phyloP scores from a whole-genome alignment of 2,888 invertebrate species.

The Acholoe squamosa region DNA sequence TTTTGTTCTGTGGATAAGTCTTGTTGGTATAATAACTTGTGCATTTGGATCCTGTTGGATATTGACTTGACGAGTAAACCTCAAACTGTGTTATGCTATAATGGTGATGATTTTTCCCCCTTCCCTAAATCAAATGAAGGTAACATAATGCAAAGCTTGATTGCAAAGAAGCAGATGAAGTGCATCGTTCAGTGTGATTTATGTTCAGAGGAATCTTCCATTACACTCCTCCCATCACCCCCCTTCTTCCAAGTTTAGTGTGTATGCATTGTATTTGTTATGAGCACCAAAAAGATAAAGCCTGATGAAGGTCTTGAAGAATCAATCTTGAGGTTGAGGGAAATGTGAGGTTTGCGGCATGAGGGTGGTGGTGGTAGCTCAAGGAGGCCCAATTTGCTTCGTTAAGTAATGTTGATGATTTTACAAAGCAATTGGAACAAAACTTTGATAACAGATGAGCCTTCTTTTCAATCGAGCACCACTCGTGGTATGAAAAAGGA shows the following conservation, averaged over 20 bases:
- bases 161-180: neutral
- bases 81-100: slow-evolving; percentile 56
- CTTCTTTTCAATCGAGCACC: neutral
- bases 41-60: neutral
- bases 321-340: too few species aligned
- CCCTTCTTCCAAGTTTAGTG: neutral
- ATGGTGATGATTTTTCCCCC: slow-evolving; percentile 34
- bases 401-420: too few species aligned
- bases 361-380: too few species aligned
- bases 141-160: neutral
- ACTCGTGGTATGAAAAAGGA: neutral
- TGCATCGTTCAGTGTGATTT: neutral
- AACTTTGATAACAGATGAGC: neutral
- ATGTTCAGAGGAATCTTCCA: neutral
- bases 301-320: too few species aligned
- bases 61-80: slow-evolving; percentile 38
- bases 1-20: neutral
- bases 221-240: too few species aligned
- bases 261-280: neutral
- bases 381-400: too few species aligned
- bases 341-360: too few species aligned
- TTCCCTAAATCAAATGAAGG: neutral
- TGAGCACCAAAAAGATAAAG: too few species aligned
- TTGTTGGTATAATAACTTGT: neutral
- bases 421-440: neutral